A percentile compares a stretch with the other conserved stretches of the same genome.
Conservation (phyloP, 2,888 invertebrate genomes). For the Cyclophora punctaria region DNA sequence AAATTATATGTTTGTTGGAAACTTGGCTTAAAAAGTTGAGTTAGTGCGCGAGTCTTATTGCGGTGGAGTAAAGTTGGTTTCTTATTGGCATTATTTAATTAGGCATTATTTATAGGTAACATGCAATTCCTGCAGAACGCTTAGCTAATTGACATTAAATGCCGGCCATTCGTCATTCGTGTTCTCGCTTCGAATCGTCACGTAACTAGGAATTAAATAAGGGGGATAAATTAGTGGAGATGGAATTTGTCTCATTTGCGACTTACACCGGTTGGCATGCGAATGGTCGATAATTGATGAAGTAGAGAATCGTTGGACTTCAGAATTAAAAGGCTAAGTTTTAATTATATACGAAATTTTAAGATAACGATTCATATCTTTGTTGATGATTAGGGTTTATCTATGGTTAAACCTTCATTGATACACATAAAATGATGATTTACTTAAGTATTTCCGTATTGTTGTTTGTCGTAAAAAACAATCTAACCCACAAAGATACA, state of each 20-base stretch:
- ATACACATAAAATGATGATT: neutral
- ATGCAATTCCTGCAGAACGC: constrained; percentile 36
- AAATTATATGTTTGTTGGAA: too few relatives aligned
- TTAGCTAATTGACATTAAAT: constrained; percentile 64
- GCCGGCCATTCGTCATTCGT: constrained; percentile 53
- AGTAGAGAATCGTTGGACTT: too few relatives aligned
- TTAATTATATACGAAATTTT: too few relatives aligned
- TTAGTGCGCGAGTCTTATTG: constrained; percentile 9
- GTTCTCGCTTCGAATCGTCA: constrained; percentile 40
- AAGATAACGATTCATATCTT: too few relatives aligned
- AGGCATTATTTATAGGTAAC: constrained; percentile 39
- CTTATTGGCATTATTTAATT: constrained; percentile 18
- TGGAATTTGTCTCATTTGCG: constrained; percentile 8
- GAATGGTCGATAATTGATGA: too few relatives aligned
- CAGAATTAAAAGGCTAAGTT: too few relatives aligned
- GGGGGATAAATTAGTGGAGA: constrained; percentile 10
- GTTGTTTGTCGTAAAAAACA: neutral
- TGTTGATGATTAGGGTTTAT: too few relatives aligned
- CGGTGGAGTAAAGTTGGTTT: constrained; percentile 22
- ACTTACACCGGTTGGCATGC: constrained; percentile 1
- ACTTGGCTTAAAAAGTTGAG: too few relatives aligned
- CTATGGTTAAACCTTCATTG: too few relatives aligned
- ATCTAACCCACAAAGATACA: neutral
- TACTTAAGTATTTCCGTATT: neutral
- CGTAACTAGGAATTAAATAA: constrained; percentile 36